Evolutionary conservation across 2,797 vertebrate genomes (phyloP), one percentile per base, ranked within the genome.

Genomic region (Sebastes iracundus): DNA sequence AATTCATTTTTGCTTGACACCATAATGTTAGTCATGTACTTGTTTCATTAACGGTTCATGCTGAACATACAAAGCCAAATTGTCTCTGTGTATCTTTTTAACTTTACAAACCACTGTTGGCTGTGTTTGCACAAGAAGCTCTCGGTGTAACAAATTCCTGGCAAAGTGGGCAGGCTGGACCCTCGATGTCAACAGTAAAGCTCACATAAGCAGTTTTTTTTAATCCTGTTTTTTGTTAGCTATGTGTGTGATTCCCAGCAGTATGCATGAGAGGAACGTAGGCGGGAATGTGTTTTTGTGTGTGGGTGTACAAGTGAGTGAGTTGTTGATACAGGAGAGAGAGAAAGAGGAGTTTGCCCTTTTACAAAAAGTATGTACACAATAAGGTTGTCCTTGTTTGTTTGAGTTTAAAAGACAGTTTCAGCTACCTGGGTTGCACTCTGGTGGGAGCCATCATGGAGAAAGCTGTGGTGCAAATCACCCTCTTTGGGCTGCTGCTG

Each of bases 1-100:
- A 96, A 96, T 96, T 83, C 64, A 71, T 85, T 92, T 94, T 94
- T 89, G 89, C 92, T 94, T 84, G 91, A 93, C 67, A 88, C 68
- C 22, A 76, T 49, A 72, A 27, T 73, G 32, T 75, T 83, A 70
- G 70, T 83, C 18, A 22, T 13, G 18, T 32, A 14, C 5, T 64
- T 68, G 27, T 86, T 76, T 80, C 30, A 49, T 55, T 35, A 7
- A 27, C 11, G 23, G 13, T 30, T 2, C 6, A 58, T 30, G 20
- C 25, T 52, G 30, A 30, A 33, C 60, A 49, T 66, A 52, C 12
- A 9, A 66, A 27, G 16, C 25, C 30, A 52, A 20, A 46, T 3
- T 38, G n/a, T 58, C 33, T 33, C 14, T 42, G 1, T 55, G 11
- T 32, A 23, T 65, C 23, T 38, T 2, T 64, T 23, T 32, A 13